Evolutionary conservation across 2,888 invertebrate genomes (phyloP).

Genomic region (Tenthredo livida): DNA sequence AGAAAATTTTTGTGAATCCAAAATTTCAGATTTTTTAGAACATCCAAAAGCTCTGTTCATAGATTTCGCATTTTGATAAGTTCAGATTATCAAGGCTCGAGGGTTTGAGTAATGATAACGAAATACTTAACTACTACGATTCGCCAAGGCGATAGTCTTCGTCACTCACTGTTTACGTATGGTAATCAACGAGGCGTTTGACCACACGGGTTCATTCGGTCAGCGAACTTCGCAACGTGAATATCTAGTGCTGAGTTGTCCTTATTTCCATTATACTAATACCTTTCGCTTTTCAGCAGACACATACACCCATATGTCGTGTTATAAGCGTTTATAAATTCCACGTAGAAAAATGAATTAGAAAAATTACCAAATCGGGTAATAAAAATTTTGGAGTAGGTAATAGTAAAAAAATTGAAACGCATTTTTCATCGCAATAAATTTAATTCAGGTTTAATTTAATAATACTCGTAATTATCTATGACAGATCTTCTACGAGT

Average conservation of each 20-base stretch:
- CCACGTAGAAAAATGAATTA: background rate
- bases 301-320: background rate
- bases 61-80: background rate
- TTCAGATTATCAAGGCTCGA: background rate
- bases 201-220: constrained; percentile 17
- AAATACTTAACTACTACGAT: background rate
- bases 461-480: background rate
- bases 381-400: background rate
- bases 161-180: constrained; percentile 21
- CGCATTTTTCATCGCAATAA: background rate
- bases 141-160: background rate
- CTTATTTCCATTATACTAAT: constrained; percentile 1
- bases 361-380: background rate
- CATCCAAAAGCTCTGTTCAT: background rate
- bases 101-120: background rate
- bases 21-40: background rate
- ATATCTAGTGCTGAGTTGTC: constrained; percentile 11
- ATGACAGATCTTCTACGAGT: background rate
- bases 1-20: no score
- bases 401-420: background rate
- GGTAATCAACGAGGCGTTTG: constrained; percentile 24
- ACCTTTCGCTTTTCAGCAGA: constrained; percentile 1
- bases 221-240: constrained; percentile 13
- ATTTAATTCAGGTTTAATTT: background rate
- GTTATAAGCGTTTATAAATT: background rate